phyloP scores from a whole-genome alignment of 64 coral and sea anemone genomes.

The Stichodactyla helianthus region DNA sequence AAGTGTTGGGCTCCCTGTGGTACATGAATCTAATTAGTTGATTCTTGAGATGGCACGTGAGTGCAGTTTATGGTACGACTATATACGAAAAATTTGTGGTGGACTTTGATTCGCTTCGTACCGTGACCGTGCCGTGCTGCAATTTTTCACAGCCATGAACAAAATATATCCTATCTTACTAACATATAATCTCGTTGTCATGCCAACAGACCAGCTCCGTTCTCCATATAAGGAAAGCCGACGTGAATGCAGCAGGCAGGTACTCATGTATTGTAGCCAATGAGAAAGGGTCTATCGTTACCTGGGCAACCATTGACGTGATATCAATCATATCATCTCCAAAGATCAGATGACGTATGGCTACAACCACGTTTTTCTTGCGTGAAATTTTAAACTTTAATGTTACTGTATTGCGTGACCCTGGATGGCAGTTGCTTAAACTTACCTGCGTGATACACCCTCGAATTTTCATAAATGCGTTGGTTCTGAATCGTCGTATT shows the following conservation, averaged over 20 bases:
- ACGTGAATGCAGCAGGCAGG: slow-evolving; percentile 71
- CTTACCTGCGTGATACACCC: neutral
- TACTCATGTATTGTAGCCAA: slow-evolving; percentile 86
- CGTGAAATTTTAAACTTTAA: slow-evolving; percentile 1
- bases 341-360: slow-evolving; percentile 63
- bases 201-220: slow-evolving; percentile 51
- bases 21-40: neutral
- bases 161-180: neutral
- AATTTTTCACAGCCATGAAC: too few relatives aligned
- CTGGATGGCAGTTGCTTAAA: too few relatives aligned
- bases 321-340: slow-evolving; percentile 81
- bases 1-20: neutral
- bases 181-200: neutral
- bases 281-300: slow-evolving; percentile 81
- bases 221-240: slow-evolving; percentile 80
- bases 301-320: slow-evolving; percentile 86
- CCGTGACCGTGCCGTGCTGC: neutral
- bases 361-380: neutral
- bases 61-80: neutral
- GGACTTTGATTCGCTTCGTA: too few relatives aligned
- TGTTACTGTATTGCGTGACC: neutral
- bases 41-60: neutral
- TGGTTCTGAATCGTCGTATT: neutral
- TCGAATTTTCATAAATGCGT: neutral
- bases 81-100: too few relatives aligned